Evolutionary conservation across 2,888 invertebrate species (phyloP), one percentile per base, ranked within the genome.

Genomic region (Acanthosepion esculentum): DNA sequence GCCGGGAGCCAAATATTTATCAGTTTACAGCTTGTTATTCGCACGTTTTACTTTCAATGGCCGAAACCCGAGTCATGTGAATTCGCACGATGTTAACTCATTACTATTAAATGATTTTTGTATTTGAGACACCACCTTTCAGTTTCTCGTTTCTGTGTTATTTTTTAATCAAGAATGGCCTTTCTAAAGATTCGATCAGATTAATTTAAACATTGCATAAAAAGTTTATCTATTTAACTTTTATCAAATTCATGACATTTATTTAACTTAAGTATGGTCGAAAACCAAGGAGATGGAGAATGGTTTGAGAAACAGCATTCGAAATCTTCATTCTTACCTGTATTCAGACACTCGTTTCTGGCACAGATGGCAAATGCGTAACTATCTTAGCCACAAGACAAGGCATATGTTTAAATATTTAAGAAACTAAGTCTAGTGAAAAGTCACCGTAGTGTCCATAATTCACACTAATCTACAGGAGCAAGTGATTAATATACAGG

Each of bases 11-110:
- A 78, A 78, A 78, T 33, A 78, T n/a, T 78, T 78, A 33, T 78
- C 78, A 78, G n/a, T 78, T n/a, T 78, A 78, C 78, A n/a, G 12
- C n/a, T 78, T 78, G 78, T 78, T 78, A n/a, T 15, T n/a, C n/a
- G 4, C n/a, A n/a, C 78, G n/a, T n/a, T n/a, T n/a, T 78, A 78
- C 33, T 78, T 78, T 78, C 78, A n/a, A 78, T 78, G 15, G n/a
- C n/a, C n/a, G 78, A n/a, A 78, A 78, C 33, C n/a, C 12, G 78
- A 78, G 78, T 78, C n/a, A 18, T 78, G 12, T n/a, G 33, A 78
- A 78, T 78, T 78, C 78, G n/a, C n/a, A 78, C n/a, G 29, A 78
- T n/a, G 78, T 78, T 78, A 78, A 78, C n/a, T n/a, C n/a, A 78
- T 78, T 78, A n/a, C 15, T 33, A 8, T 15, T 5, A 78, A 33